Evolutionary conservation across 2,888 invertebrate species (phyloP).

Genomic region (Xanthorhoe designata): DNA sequence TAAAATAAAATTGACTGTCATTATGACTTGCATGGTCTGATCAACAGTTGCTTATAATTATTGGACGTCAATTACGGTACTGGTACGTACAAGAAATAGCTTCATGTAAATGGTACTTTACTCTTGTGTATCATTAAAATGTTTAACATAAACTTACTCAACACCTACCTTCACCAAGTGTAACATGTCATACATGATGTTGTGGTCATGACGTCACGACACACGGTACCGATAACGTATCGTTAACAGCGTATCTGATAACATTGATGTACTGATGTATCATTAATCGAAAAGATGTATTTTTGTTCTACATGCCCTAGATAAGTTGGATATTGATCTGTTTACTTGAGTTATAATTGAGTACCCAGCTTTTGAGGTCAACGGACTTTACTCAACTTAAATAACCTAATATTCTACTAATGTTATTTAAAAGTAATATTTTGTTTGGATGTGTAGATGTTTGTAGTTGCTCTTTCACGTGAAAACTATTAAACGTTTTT

Average conservation of each 20-base stretch:
- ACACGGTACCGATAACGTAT: conserved; percentile 25
- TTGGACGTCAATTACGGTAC: too few species aligned
- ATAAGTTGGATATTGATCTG: conserved; percentile 33
- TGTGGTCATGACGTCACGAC: conserved; percentile 64
- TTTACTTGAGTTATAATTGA: conserved; percentile 24
- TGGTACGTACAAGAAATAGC: too few species aligned
- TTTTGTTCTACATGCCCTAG: conserved; percentile 43
- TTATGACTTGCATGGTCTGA: too few species aligned
- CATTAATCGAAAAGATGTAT: conserved; percentile 76
- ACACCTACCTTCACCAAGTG: neutral
- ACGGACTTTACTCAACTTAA: neutral
- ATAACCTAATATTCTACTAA: too few species aligned
- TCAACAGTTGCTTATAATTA: too few species aligned
- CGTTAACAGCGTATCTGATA: conserved; percentile 69
- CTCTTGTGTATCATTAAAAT: too few species aligned
- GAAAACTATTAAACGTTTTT: too few species aligned
- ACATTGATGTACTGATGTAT: conserved; percentile 76
- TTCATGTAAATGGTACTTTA: too few species aligned
- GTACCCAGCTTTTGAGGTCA: conserved; percentile 20
- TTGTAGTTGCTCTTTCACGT: too few species aligned
- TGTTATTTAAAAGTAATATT: too few species aligned
- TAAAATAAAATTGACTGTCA: too few species aligned
- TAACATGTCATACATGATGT: conserved; percentile 50
- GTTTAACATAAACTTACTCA: neutral
- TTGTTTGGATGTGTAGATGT: too few species aligned